Conservation (phyloP, 2,113 vertebrate genomes). For the Ptilorrhoa leucosticta region DNA sequence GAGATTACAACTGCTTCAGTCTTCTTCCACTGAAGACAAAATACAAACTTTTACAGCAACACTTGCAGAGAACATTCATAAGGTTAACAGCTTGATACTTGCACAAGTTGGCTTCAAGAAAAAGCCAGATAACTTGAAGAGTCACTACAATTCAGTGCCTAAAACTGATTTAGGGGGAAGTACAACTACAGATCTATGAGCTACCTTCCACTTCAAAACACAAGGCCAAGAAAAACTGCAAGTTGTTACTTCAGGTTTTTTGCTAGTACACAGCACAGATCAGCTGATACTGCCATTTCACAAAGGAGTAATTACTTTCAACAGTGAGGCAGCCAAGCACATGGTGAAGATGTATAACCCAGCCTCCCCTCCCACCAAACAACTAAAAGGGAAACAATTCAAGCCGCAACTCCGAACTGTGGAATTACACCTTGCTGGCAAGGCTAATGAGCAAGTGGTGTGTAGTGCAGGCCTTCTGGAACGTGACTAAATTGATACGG, state of each 20-base stretch:
- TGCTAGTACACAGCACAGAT: not conserved
- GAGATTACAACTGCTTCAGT: conserved; percentile 66
- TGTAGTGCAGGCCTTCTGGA: not conserved
- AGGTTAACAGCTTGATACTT: conserved; percentile 52
- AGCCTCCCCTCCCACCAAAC: not conserved
- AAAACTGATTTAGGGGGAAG: conserved; percentile 1
- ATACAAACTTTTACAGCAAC: conserved; percentile 73
- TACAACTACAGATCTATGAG: conserved; percentile 27
- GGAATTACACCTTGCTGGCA: not conserved
- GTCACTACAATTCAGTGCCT: conserved; percentile 56
- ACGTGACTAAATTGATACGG: not conserved
- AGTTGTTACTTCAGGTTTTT: conserved; percentile 20
- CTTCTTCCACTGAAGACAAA: conserved; percentile 66
- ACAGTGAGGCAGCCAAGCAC: conserved; percentile 27
- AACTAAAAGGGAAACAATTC: not conserved
- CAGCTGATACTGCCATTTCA: not conserved
- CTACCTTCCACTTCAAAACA: conserved; percentile 51
- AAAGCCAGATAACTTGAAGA: conserved; percentile 64
- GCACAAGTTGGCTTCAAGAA: conserved; percentile 47
- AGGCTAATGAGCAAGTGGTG: not conserved
- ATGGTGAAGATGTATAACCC: not conserved
- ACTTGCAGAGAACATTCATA: conserved; percentile 66
- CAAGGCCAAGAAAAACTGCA: conserved; percentile 21
- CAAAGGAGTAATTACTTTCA: not conserved
- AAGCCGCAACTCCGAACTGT: not conserved